Percentiles rank a stretch among this genome's conserved stretches.
phyloP scores from a whole-genome alignment of 1,140 invertebrate species.

The Mamestra configurata region DNA sequence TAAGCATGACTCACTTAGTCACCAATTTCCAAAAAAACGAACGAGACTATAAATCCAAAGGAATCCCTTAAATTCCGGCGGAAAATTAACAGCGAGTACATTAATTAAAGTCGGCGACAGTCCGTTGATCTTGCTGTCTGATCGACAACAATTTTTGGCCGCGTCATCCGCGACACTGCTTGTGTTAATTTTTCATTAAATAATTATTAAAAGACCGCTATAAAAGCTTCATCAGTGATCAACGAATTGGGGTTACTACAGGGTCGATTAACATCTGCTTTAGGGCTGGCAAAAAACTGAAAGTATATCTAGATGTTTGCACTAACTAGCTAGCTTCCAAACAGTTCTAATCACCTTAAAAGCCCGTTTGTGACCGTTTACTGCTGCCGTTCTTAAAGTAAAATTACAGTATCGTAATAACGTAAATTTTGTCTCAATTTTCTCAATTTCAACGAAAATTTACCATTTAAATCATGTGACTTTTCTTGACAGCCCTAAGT shows the following conservation, averaged over 20 bases:
- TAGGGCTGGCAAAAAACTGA: constrained; percentile 58
- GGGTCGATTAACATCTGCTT: constrained; percentile 68
- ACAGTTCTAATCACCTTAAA: neutral
- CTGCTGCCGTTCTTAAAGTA: neutral
- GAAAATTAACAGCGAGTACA: constrained; percentile 19
- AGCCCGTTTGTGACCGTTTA: neutral
- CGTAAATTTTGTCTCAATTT: neutral
- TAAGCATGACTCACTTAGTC: neutral
- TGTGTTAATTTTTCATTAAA: constrained; percentile 77
- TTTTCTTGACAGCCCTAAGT: constrained; percentile 62
- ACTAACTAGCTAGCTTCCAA: constrained; percentile 32
- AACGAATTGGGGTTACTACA: constrained; percentile 78
- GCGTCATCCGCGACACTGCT: constrained; percentile 67
- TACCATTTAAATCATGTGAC: neutral
- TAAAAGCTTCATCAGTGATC: constrained; percentile 70
- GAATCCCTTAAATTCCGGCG: constrained; percentile 9
- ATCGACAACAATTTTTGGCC: constrained; percentile 47
- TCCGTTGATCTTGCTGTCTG: constrained; percentile 43
- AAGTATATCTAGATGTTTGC: constrained; percentile 4
- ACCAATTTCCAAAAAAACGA: constrained; percentile 6
- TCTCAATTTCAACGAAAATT: constrained; percentile 4
- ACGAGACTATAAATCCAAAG: neutral
- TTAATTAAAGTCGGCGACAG: constrained; percentile 39
- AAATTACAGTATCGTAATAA: neutral
- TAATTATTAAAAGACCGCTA: constrained; percentile 75